Conservation (phyloP, 2,888 invertebrate genomes). For the Dicranocentrus wangi region DNA sequence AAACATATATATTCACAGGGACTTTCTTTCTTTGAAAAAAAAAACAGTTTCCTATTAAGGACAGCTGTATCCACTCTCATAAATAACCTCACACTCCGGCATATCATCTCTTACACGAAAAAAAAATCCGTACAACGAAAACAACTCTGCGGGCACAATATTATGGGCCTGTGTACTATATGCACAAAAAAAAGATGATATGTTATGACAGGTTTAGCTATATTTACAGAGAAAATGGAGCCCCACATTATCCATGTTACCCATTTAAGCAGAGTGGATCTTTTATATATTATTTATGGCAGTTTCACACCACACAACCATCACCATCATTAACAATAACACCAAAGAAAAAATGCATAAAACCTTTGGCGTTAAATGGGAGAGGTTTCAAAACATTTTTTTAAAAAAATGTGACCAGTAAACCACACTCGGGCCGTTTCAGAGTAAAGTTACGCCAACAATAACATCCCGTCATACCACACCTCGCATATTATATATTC, state of each 20-base stretch:
- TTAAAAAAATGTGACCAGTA: no score
- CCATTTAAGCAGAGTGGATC: constrained; percentile 1
- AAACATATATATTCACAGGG: no score
- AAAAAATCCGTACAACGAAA: no score
- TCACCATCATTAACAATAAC: constrained; percentile 16
- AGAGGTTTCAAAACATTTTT: no score
- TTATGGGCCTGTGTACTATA: no score
- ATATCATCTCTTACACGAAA: background rate
- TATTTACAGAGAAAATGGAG: constrained; percentile 36
- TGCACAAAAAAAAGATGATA: background rate
- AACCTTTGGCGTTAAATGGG: background rate
- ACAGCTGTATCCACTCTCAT: constrained; percentile 52
- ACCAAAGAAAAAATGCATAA: background rate
- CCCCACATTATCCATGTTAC: constrained; percentile 51
- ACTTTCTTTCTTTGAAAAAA: constrained; percentile 15
- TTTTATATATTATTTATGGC: constrained; percentile 10
- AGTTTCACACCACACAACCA: constrained; percentile 2
- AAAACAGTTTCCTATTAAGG: constrained; percentile 51
- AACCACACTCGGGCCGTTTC: no score
- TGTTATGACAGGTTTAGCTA: constrained; percentile 28
- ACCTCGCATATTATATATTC: no score
- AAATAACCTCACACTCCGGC: constrained; percentile 37
- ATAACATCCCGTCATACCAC: no score
- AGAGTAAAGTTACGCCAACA: no score
- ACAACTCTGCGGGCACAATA: no score